phyloP scores from a whole-genome alignment of 2,888 invertebrate genomes.

The Phengaris alcon region DNA sequence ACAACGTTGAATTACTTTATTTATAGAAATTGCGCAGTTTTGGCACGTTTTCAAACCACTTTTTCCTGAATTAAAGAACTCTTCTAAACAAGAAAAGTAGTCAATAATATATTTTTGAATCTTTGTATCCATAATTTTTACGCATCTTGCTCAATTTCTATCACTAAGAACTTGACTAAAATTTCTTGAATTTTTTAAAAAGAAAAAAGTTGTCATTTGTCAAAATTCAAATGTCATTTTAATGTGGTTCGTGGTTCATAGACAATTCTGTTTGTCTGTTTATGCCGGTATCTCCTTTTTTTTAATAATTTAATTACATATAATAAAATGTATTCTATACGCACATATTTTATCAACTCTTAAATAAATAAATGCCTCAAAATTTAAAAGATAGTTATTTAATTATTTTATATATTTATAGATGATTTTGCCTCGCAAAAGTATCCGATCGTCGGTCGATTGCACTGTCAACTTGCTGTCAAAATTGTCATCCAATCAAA shows the following conservation, averaged over 20 bases:
- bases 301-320: no score
- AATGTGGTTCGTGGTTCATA: no score
- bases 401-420: no score
- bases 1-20: constrained; percentile 75
- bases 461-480: constrained; percentile 6
- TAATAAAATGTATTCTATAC: no score
- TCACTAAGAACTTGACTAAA: not conserved
- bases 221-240: not conserved
- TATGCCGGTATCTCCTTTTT: no score
- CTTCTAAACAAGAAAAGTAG: constrained; percentile 74
- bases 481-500: constrained; percentile 10
- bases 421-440: not conserved
- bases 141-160: constrained; percentile 14
- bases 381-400: no score
- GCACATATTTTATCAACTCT: no score
- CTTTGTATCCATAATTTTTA: constrained; percentile 65
- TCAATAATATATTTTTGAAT: constrained; percentile 75
- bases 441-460: constrained; percentile 17
- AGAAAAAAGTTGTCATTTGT: not conserved
- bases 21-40: constrained; percentile 71
- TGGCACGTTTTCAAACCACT: constrained; percentile 73
- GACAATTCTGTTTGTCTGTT: no score
- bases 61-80: constrained; percentile 69
- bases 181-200: not conserved
- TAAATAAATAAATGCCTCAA: no score